Conservation (phyloP, 2,888 invertebrate species). For the Himalopsyche tibetana region DNA sequence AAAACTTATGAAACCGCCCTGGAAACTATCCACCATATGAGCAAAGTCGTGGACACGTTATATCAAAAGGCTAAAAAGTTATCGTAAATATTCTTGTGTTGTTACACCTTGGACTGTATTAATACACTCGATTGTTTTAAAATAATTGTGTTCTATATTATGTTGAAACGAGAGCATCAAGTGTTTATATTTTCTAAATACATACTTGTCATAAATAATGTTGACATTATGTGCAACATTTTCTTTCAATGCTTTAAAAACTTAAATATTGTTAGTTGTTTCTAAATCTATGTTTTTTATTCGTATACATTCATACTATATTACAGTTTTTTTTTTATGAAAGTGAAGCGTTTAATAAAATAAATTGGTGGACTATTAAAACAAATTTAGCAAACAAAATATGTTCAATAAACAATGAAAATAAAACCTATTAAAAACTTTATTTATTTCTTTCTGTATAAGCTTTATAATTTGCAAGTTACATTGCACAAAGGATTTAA, state of each 20-base stretch:
- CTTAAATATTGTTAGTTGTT: background rate
- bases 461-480: too few species aligned
- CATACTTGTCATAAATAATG: background rate
- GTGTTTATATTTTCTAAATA: constrained; percentile 21
- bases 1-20: constrained; percentile 98
- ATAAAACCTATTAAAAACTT: constrained; percentile 21
- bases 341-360: constrained; percentile 14
- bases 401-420: background rate
- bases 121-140: constrained; percentile 5
- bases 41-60: constrained; percentile 99
- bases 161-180: constrained; percentile 2
- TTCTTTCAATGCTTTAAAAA: constrained; percentile 31
- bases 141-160: constrained; percentile 9
- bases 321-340: background rate
- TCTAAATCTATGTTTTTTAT: background rate
- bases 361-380: background rate
- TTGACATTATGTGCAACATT: background rate
- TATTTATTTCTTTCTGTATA: background rate
- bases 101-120: constrained; percentile 13
- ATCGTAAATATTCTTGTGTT: constrained; percentile 78
- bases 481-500: too few species aligned
- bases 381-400: constrained; percentile 34
- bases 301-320: background rate
- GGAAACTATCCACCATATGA: constrained; percentile 99
- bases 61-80: constrained; percentile 99